These are phyloP conservation scores for Rhinophrynus dorsalis DNA, from an alignment of 2,797 vertebrate genomes.

Conservation along the genomic window DNA sequence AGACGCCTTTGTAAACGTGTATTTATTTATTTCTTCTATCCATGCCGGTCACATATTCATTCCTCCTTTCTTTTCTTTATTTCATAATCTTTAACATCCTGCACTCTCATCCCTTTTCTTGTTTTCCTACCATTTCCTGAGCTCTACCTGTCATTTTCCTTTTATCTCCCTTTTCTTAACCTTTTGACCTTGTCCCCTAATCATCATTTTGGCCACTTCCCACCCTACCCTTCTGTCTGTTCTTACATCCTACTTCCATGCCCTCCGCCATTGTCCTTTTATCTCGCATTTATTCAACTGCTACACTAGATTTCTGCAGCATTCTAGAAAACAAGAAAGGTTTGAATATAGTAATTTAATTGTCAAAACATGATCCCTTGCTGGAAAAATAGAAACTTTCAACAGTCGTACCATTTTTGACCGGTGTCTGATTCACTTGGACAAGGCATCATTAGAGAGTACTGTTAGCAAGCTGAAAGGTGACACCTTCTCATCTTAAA, in stretches of 20 bases:
- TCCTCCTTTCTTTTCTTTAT: too few relatives aligned
- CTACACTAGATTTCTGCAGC: constrained; percentile 22
- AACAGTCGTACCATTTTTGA: constrained; percentile 22
- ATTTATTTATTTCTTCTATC: too few relatives aligned
- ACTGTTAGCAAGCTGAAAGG: constrained; percentile 48
- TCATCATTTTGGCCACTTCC: background rate
- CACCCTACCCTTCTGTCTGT: background rate
- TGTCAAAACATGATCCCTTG: constrained; percentile 57
- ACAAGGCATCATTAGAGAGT: constrained; percentile 48
- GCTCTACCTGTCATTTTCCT: too few relatives aligned
- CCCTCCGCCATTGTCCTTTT: background rate
- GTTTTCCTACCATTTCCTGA: too few relatives aligned
- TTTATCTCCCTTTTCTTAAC: background rate
- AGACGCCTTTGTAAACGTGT: too few relatives aligned
- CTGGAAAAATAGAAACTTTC: constrained; percentile 58
- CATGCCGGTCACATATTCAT: too few relatives aligned
- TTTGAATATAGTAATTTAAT: constrained; percentile 58
- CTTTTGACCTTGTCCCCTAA: background rate
- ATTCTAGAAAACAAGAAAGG: constrained; percentile 59
- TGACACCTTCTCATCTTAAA: constrained; percentile 50
- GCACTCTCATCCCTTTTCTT: too few relatives aligned
- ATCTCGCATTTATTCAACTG: constrained; percentile 21
- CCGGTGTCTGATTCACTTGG: constrained; percentile 54
- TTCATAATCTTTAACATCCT: too few relatives aligned
- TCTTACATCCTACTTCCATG: background rate